phyloP scores from a whole-genome alignment of 2,888 invertebrate species.

The Mimachlamys varia region DNA sequence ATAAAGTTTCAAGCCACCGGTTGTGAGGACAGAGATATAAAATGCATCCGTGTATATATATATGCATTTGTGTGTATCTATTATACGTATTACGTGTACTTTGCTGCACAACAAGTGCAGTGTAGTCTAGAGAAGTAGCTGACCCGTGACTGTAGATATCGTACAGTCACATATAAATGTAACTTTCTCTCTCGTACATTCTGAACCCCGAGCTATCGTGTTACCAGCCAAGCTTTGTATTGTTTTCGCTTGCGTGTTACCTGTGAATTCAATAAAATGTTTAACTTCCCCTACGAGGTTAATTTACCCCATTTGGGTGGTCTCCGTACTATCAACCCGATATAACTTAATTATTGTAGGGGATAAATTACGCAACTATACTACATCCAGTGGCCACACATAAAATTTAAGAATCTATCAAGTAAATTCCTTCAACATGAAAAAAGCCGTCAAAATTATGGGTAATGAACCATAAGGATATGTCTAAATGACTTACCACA shows the following conservation, averaged over 20 bases:
- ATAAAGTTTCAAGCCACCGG: not conserved
- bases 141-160: not conserved
- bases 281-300: not conserved
- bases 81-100: not conserved
- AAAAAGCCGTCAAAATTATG: conserved; percentile 36
- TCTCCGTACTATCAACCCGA: not conserved
- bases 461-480: conserved; percentile 14
- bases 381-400: conserved; percentile 15
- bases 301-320: conserved; percentile 29
- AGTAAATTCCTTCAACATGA: conserved; percentile 34
- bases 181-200: not conserved
- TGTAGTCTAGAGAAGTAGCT: not conserved
- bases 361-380: conserved; percentile 31
- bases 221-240: conserved; percentile 19
- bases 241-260: conserved; percentile 29
- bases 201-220: not conserved
- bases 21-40: not conserved
- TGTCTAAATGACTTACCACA: conserved; percentile 33
- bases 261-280: conserved; percentile 31
- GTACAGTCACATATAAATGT: conserved; percentile 8
- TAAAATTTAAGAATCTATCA: conserved; percentile 34
- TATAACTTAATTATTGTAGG: conserved; percentile 1
- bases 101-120: conserved; percentile 19
- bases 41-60: not conserved
- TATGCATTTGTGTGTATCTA: not conserved